phyloP scores from a whole-genome alignment of 2,113 vertebrate species.

The Zapornia atra region DNA sequence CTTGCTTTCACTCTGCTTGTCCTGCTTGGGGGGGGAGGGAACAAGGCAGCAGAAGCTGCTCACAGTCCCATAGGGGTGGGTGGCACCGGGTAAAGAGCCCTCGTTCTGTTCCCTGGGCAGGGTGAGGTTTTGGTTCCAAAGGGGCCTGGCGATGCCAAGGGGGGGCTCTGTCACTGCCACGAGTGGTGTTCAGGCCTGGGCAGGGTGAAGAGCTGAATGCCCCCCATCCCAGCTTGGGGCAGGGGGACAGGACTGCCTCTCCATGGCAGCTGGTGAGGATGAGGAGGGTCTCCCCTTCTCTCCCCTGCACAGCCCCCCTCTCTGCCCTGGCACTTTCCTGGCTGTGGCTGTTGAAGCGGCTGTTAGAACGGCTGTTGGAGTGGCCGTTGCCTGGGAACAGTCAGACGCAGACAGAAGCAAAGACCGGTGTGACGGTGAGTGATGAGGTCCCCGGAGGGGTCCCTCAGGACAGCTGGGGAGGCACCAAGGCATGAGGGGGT shows the following conservation, averaged over 20 bases:
- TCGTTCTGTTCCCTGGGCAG: accelerated
- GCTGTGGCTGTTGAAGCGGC: neutral
- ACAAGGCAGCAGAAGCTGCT: neutral
- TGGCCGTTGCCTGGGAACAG: slow-evolving; percentile 65
- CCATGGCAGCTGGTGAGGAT: neutral
- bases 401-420: slow-evolving; percentile 27
- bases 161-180: neutral
- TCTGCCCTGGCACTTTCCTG: neutral
- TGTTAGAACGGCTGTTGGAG: neutral
- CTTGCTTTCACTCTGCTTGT: accelerated
- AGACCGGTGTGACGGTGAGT: neutral
- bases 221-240: neutral
- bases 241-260: neutral
- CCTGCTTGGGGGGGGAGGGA: neutral
- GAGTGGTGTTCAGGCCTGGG: neutral
- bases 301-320: accelerated
- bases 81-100: accelerated
- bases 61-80: accelerated
- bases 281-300: too few species aligned
- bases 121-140: accelerated
- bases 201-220: accelerated
- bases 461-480: neutral
- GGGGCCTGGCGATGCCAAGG: accelerated
- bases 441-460: accelerated
- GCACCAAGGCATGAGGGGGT: neutral